phyloP scores from a whole-genome alignment of 1,140 invertebrate genomes.

The Trichonephila inaurata region DNA sequence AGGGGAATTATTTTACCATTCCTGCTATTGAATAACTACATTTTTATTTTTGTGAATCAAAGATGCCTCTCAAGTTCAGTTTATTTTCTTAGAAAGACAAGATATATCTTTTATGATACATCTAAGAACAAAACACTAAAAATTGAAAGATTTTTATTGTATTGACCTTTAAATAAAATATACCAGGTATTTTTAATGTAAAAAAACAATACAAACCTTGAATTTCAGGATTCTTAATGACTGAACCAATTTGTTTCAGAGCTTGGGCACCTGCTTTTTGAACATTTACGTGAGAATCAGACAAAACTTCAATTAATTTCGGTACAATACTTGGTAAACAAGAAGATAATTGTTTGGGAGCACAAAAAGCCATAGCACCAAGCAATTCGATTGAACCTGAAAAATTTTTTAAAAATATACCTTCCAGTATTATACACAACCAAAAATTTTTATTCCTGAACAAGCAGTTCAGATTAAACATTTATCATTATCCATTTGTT shows the following conservation, averaged over 20 bases:
- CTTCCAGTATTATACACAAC: no score
- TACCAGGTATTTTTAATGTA: neutral
- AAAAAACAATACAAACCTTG: conserved; percentile 85
- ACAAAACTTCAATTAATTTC: conserved; percentile 97
- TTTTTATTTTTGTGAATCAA: no score
- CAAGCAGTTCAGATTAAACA: no score
- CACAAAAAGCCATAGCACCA: conserved; percentile 98
- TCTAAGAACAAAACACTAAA: no score
- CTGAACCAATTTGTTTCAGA: conserved; percentile 97
- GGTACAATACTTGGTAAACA: conserved; percentile 99
- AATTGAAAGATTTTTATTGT: neutral
- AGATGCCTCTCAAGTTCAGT: no score
- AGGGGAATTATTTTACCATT: no score
- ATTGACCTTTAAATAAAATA: neutral
- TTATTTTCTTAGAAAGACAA: no score
- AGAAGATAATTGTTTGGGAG: conserved; percentile 98
- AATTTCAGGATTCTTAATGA: conserved; percentile 99
- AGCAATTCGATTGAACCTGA: conserved; percentile 96
- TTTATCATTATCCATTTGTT: neutral
- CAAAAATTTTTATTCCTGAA: no score
- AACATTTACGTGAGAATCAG: conserved; percentile 99
- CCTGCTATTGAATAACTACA: no score
- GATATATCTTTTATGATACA: no score
- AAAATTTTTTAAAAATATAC: neutral
- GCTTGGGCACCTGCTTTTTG: conserved; percentile 97